phyloP scores from a whole-genome alignment of 2,797 vertebrate species.

The Otolemur crassicaudatus region DNA sequence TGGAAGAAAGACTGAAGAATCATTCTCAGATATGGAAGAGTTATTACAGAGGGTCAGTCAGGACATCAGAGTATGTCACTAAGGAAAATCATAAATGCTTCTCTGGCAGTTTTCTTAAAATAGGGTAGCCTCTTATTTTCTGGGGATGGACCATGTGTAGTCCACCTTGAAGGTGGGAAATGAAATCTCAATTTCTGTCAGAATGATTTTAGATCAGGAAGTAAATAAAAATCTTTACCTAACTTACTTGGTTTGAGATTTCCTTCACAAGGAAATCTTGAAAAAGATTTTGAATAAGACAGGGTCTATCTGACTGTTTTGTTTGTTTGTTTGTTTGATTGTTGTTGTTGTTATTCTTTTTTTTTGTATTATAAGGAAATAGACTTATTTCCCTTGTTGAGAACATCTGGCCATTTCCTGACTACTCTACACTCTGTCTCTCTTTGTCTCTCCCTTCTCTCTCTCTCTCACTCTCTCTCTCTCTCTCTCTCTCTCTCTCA shows the following conservation, averaged over 20 bases:
- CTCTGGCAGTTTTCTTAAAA: slow-evolving; percentile 1
- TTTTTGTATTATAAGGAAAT: neutral
- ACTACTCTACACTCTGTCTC: neutral
- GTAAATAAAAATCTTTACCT: slow-evolving; percentile 7
- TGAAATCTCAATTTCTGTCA: neutral
- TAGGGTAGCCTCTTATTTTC: neutral
- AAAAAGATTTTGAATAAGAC: slow-evolving; percentile 24
- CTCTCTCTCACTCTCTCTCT: neutral
- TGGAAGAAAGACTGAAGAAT: neutral
- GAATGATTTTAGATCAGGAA: slow-evolving; percentile 41
- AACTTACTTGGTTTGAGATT: neutral
- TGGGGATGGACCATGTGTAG: neutral
- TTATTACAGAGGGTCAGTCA: neutral
- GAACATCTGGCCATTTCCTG: neutral
- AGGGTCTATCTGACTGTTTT: neutral
- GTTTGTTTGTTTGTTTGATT: neutral
- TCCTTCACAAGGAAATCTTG: slow-evolving; percentile 14
- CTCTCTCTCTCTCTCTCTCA: neutral
- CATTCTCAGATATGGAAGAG: neutral
- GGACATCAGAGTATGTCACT: neutral
- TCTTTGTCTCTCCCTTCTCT: neutral
- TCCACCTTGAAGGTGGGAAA: neutral
- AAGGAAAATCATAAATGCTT: neutral
- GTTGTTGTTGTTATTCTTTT: neutral
- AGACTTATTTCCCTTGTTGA: slow-evolving; percentile 11